These are phyloP conservation scores for Cinclus cinclus DNA, from an alignment of 2,113 vertebrate genomes.

Conservation along the genomic window DNA sequence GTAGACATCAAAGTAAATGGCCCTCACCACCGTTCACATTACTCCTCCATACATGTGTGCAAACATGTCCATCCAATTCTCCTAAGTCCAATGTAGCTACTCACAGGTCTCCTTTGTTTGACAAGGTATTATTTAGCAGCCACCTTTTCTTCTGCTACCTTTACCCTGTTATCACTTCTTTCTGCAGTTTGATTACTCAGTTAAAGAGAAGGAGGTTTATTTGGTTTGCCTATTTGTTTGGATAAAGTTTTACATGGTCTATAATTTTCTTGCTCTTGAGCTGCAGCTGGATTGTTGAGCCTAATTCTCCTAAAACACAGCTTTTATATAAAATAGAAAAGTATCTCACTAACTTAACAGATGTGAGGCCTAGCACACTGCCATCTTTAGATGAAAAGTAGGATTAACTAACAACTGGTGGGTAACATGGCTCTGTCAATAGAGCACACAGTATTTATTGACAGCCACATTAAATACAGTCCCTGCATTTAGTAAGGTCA, in stretches of 20 bases:
- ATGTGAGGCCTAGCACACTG: not conserved
- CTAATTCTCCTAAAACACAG: not conserved
- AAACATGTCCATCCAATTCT: slow-evolving; percentile 29
- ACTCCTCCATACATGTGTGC: slow-evolving; percentile 20
- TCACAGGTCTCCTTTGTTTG: not conserved
- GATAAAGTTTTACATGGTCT: not conserved
- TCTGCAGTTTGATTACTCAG: not conserved
- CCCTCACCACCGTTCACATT: not conserved
- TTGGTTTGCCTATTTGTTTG: not conserved
- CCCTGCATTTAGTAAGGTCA: not conserved
- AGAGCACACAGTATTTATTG: not conserved
- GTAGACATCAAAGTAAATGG: slow-evolving; percentile 54
- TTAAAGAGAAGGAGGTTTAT: not conserved
- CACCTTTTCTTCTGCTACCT: slow-evolving; percentile 30
- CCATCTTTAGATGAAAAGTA: not conserved
- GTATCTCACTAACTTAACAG: not conserved
- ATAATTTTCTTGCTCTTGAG: not conserved
- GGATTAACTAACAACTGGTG: not conserved
- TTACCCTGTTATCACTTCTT: slow-evolving; percentile 11
- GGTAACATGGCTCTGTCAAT: not conserved
- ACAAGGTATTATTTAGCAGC: slow-evolving; percentile 13
- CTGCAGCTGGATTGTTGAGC: not conserved
- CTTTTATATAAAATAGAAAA: not conserved
- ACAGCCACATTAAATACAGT: not conserved
- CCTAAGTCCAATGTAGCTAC: not conserved